A percentile compares a stretch with the other conserved stretches of the same genome.
These are phyloP conservation scores for Cryptocephalus primarius DNA, from an alignment of 2,888 invertebrate genomes.

Conservation along the genomic window DNA sequence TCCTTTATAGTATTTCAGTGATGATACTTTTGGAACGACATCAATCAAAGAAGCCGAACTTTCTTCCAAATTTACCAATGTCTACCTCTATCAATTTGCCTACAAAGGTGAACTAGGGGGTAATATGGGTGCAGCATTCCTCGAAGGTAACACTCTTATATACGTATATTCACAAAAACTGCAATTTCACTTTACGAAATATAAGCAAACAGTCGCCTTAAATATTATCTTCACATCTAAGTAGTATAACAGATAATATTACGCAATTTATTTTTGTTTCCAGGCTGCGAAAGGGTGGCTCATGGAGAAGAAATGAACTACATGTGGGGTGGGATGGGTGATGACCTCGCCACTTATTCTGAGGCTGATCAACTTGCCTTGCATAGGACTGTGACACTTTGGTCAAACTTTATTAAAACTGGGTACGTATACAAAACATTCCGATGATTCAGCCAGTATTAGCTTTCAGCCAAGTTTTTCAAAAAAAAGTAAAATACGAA, in stretches of 20 bases:
- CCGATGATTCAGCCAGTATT: too few species aligned
- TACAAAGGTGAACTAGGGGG: slow-evolving; percentile 6
- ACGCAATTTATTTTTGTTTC: background rate
- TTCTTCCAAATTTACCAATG: background rate
- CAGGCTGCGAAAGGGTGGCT: slow-evolving; percentile 5
- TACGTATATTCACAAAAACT: background rate
- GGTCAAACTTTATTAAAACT: slow-evolving; percentile 6
- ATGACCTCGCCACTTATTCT: slow-evolving; percentile 3
- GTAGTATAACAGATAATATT: too few species aligned
- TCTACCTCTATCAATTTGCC: slow-evolving; percentile 6
- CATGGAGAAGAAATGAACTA: slow-evolving; percentile 6
- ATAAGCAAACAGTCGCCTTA: too few species aligned
- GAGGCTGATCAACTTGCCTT: slow-evolving; percentile 2
- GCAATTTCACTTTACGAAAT: too few species aligned
- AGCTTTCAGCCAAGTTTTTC: too few species aligned
- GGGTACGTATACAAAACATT: slow-evolving; percentile 1
- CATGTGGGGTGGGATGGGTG: slow-evolving; percentile 4
- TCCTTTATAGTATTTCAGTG: slow-evolving; percentile 4
- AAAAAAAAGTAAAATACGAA: too few species aligned
- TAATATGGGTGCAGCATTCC: background rate
- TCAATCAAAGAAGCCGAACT: slow-evolving; percentile 5
- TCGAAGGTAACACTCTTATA: too few species aligned
- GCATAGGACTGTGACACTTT: slow-evolving; percentile 2
- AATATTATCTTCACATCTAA: too few species aligned
- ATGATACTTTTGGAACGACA: slow-evolving; percentile 4